Evolutionary conservation across 1,140 invertebrate genomes (phyloP), one percentile per base, ranked within the genome.

Genomic region (Penaeus vannamei): DNA sequence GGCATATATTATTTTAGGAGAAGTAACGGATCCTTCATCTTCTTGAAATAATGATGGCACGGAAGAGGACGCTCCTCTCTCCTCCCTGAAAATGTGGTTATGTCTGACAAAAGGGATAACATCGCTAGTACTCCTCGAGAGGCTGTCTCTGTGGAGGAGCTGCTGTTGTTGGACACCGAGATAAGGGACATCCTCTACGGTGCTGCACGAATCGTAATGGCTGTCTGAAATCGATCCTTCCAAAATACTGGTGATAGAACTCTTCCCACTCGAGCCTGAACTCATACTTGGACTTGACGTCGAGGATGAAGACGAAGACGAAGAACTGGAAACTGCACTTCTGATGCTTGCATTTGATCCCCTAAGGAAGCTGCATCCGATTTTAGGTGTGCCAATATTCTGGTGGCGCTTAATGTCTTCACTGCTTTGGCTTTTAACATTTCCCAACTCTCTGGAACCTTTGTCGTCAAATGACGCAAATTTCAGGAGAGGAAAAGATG

Each of bases 161-260:
- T 59, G 19, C 17, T 59, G 23, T 3, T 2, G 64, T 19, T 17
- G 32, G 19, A 26, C 32, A 19, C 32, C 5, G 32, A 61, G 46
- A 36, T 66, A 46, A 10, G 85, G 76, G 76, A 19, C 53, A 42
- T 86, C 85, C 69, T 80, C 85, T 23, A 77, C 69, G 4, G 69
- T 80, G 20, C 69, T 80, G 53, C 69, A 23, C 10, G 76, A 80
- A 76, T 86, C 85, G 59, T 86, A 77, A 2, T 80, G 69, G n/a
- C 85, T 84, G 19, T 84, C 83, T 26, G 60, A 46, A 29, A 84
- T 62, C 17, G 86, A 89, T 0, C 83, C 76, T 42, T 89, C 87
- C 36, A 89, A 72, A n/a, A 89, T 89, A n/a, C 83, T 84, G 0
- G 87, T 89, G 76, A 89, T 87, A 20, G 86, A 87, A 46, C 86